Evolutionary conservation across 2,113 vertebrate genomes (phyloP).

Genomic region (Strigops habroptila): DNA sequence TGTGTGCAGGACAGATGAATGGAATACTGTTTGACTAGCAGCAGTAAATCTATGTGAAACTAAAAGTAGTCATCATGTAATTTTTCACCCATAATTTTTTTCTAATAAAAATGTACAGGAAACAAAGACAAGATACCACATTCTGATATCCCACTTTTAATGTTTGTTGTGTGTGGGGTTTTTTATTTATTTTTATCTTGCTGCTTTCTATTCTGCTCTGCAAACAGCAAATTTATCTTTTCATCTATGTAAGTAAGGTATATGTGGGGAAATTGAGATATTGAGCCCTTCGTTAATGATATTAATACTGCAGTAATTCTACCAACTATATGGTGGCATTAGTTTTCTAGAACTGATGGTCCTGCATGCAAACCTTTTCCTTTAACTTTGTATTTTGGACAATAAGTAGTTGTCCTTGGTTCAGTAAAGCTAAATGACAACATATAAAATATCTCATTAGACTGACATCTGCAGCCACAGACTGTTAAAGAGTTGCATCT

Average conservation of each 20-base stretch:
- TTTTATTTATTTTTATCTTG: neutral
- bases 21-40: neutral
- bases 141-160: neutral
- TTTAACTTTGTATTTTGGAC: neutral
- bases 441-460: neutral
- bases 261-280: neutral
- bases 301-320: neutral
- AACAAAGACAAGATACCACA: neutral
- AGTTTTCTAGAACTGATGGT: neutral
- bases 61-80: neutral
- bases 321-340: neutral
- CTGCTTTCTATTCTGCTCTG: neutral
- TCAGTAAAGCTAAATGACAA: neutral
- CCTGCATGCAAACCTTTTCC: neutral
- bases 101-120: neutral
- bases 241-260: neutral
- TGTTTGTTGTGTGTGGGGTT: neutral
- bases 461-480: neutral
- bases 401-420: neutral
- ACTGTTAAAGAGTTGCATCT: neutral
- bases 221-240: neutral
- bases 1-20: neutral
- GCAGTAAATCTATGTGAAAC: neutral
- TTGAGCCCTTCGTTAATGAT: neutral
- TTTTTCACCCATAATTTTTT: neutral